Evolutionary conservation across 2,797 vertebrate genomes (phyloP).

Genomic region (Brachyalestes nurse): DNA sequence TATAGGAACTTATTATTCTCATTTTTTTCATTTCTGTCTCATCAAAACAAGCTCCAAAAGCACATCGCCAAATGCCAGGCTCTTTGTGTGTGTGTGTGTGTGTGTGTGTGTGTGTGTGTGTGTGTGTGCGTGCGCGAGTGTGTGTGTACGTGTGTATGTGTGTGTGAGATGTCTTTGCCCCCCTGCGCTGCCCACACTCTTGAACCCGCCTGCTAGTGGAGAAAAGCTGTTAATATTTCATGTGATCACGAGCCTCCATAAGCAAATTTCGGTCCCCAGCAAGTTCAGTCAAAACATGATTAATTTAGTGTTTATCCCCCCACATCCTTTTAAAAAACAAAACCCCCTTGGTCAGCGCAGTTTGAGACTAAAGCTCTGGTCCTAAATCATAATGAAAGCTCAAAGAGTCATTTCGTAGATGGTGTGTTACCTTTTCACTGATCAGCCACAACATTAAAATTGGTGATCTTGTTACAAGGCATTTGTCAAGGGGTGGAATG

Average conservation of each 20-base stretch:
- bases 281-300: constrained; percentile 96
- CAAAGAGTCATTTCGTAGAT: constrained; percentile 58
- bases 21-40: constrained; percentile 24
- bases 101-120: constrained; percentile 7
- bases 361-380: constrained; percentile 74
- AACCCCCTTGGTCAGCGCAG: constrained; percentile 72
- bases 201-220: constrained; percentile 80
- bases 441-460: too few species aligned
- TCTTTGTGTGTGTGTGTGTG: neutral
- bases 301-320: constrained; percentile 91
- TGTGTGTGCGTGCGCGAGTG: neutral
- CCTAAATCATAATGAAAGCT: constrained; percentile 79
- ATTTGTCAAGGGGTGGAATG: too few species aligned
- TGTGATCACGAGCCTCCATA: constrained; percentile 91
- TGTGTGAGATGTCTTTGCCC: constrained; percentile 33
- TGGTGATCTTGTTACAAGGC: too few species aligned
- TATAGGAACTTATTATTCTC: constrained; percentile 32
- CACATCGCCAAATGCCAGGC: neutral
- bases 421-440: constrained; percentile 3
- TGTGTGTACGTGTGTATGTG: constrained; percentile 14
- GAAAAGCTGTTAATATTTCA: constrained; percentile 94
- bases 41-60: constrained; percentile 32
- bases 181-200: constrained; percentile 69
- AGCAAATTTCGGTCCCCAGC: constrained; percentile 93
- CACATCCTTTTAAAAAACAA: constrained; percentile 82